A percentile compares a stretch with the other conserved stretches of the same genome.
These are phyloP conservation scores for Siniperca knerii DNA, from an alignment of 2,113 vertebrate species.

Conservation along the genomic window DNA sequence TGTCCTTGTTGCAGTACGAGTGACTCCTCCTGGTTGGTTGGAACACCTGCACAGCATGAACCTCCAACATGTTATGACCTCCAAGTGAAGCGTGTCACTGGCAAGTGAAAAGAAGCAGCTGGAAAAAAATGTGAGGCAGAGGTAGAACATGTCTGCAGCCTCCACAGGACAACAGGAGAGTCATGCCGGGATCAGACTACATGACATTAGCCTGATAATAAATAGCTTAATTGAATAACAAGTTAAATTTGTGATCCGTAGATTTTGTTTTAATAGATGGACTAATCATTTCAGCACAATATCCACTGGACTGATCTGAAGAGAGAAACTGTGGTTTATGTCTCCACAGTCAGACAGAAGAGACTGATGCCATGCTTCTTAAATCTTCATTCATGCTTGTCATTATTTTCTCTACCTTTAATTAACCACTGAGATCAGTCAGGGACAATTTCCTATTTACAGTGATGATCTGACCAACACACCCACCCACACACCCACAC, in stretches of 20 bases:
- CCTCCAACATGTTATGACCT: not conserved
- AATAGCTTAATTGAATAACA: too few species aligned
- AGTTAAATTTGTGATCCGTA: too few species aligned
- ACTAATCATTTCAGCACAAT: not conserved
- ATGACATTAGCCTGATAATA: too few species aligned
- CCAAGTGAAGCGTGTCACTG: not conserved
- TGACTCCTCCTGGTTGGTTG: not conserved
- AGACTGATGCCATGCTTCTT: not conserved
- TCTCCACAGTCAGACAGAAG: not conserved
- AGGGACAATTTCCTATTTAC: not conserved
- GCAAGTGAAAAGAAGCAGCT: not conserved
- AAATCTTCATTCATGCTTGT: not conserved
- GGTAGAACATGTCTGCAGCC: not conserved
- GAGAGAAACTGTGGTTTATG: not conserved
- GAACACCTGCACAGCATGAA: too few species aligned
- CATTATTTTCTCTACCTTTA: constrained; percentile 3
- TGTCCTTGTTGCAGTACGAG: not conserved
- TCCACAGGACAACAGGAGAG: not conserved
- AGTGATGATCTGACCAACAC: not conserved
- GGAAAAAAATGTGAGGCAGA: not conserved
- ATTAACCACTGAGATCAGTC: not conserved
- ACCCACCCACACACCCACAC: constrained; percentile 6
- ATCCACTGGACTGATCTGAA: not conserved
- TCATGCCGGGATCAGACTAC: too few species aligned
- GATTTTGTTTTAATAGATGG: not conserved